Conservation (phyloP, 2,797 vertebrate genomes). For the Knipowitschia caucasica region DNA sequence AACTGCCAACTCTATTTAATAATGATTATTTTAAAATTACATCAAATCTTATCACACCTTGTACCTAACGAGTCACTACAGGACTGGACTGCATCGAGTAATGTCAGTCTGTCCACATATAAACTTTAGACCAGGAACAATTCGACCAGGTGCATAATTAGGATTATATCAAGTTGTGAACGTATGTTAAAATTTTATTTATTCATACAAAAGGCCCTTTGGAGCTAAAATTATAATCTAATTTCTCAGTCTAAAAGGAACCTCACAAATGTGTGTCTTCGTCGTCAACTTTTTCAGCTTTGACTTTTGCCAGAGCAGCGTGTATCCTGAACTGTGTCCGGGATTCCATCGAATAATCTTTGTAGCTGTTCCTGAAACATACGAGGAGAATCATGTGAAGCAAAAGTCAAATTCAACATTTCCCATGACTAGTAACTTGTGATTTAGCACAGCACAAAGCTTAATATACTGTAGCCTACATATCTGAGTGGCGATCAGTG, state of each 20-base stretch:
- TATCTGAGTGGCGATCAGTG: too few relatives aligned
- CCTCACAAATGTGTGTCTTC: slow-evolving; percentile 65
- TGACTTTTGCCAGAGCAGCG: slow-evolving; percentile 81
- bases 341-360: slow-evolving; percentile 86
- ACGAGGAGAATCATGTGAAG: not conserved
- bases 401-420: too few relatives aligned
- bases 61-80: not conserved
- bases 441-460: too few relatives aligned
- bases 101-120: too few relatives aligned
- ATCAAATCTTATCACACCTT: not conserved
- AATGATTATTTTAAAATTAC: too few relatives aligned
- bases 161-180: not conserved
- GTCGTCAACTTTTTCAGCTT: slow-evolving; percentile 70
- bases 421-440: too few relatives aligned
- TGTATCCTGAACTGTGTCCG: slow-evolving; percentile 84
- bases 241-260: not conserved
- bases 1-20: too few relatives aligned
- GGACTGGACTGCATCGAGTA: too few relatives aligned
- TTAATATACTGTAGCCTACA: too few relatives aligned
- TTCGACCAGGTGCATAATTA: not conserved
- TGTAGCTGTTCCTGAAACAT: slow-evolving; percentile 77
- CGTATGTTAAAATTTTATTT: not conserved
- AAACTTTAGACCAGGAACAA: not conserved
- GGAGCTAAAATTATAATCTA: not conserved
- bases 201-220: not conserved